phyloP scores from a whole-genome alignment of 23 tunicate species.

The Halocynthia roretzi region DNA sequence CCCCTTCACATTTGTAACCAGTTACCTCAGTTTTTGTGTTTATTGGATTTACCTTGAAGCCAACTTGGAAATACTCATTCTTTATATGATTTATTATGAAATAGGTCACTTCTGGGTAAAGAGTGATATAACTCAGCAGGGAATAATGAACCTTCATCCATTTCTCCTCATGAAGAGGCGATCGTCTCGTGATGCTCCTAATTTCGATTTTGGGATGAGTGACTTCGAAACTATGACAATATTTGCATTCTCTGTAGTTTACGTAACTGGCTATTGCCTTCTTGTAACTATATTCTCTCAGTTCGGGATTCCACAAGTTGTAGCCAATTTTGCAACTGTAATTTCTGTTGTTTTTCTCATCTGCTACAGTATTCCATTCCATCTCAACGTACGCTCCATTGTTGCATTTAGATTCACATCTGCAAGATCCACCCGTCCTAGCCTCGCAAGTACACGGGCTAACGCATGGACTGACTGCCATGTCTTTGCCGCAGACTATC shows the following conservation, averaged over 20 bases:
- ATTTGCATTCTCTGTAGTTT: slow-evolving; percentile 6
- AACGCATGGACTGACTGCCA: neutral
- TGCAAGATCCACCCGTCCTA: neutral
- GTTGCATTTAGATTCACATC: neutral
- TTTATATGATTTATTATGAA: slow-evolving; percentile 1
- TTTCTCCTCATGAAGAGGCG: slow-evolving; percentile 3
- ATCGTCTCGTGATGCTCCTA: neutral
- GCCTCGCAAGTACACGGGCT: neutral
- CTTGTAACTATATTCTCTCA: neutral
- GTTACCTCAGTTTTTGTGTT: no score
- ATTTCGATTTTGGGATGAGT: neutral
- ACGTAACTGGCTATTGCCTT: neutral
- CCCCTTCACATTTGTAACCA: no score
- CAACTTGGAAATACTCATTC: slow-evolving; percentile 7
- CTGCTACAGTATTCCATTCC: neutral
- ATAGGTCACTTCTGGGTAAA: neutral
- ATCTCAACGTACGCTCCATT: neutral
- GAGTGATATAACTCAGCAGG: slow-evolving; percentile 2
- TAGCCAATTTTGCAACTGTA: neutral
- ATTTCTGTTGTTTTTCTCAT: neutral
- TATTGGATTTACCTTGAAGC: slow-evolving; percentile 3
- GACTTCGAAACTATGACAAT: slow-evolving; percentile 8
- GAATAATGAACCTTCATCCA: slow-evolving; percentile 12
- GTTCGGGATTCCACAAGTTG: slow-evolving; percentile 13
- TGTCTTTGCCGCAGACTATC: neutral